Percentiles rank a stretch among this genome's conserved stretches.
Conservation (phyloP, 2,113 vertebrate species). For the Ibidorhyncha struthersii region DNA sequence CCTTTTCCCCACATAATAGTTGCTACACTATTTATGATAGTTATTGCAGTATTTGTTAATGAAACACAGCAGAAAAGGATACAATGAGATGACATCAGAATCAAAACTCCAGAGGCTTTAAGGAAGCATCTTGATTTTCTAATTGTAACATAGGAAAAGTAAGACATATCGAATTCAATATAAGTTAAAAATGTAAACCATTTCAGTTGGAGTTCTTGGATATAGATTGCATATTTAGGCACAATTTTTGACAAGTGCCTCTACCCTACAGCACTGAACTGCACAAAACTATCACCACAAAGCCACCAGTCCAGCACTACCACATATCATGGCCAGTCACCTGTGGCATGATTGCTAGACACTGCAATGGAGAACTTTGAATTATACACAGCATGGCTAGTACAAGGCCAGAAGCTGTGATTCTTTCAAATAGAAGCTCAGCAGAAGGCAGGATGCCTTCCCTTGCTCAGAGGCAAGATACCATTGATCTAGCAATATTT, state of each 20-base stretch:
- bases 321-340: neutral
- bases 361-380: neutral
- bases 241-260: neutral
- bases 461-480: neutral
- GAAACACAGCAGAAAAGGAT: neutral
- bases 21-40: neutral
- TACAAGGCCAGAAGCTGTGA: neutral
- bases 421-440: neutral
- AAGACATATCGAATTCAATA: neutral
- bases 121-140: neutral
- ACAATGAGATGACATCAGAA: neutral
- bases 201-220: neutral
- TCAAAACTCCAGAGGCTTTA: neutral
- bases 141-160: neutral
- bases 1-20: neutral
- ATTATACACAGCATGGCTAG: fast-evolving
- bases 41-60: neutral
- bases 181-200: neutral
- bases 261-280: too few relatives aligned
- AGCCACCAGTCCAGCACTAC: neutral
- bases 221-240: neutral
- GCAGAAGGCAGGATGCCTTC: neutral
- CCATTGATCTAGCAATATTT: neutral
- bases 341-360: neutral
- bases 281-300: neutral